These are phyloP conservation scores for Baccha elongata DNA, from an alignment of 2,888 invertebrate species.

Conservation along the genomic window DNA sequence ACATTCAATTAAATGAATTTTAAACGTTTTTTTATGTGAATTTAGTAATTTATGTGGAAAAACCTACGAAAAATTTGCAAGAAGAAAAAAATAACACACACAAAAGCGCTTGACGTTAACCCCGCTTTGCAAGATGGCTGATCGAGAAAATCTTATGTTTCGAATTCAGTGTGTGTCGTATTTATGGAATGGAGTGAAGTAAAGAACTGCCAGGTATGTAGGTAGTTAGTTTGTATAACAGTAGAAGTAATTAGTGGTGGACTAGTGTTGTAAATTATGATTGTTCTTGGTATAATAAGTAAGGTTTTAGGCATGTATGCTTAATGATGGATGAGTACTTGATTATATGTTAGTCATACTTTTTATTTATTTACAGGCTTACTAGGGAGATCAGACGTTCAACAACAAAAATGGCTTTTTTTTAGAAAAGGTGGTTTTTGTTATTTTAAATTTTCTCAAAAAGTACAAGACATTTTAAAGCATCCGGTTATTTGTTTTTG, in stretches of 20 bases:
- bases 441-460: no score
- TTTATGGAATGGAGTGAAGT: constrained; percentile 22
- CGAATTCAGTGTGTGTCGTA: constrained; percentile 25
- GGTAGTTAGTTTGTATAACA: not conserved
- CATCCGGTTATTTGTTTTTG: no score
- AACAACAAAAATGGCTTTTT: no score
- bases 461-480: no score
- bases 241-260: constrained; percentile 1
- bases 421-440: no score
- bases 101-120: constrained; percentile 70
- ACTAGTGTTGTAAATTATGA: not conserved
- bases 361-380: no score
- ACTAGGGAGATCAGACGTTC: no score
- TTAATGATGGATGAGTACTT: no score
- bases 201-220: constrained; percentile 46
- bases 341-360: no score
- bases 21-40: constrained; percentile 35
- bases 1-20: constrained; percentile 42
- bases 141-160: constrained; percentile 47
- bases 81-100: constrained; percentile 72
- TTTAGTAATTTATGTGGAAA: constrained; percentile 60
- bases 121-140: constrained; percentile 69
- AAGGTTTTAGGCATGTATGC: no score
- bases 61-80: constrained; percentile 64
- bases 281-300: no score